These are phyloP conservation scores for Phoenicopterus ruber DNA, from an alignment of 2,113 vertebrate genomes.

Conservation along the genomic window DNA sequence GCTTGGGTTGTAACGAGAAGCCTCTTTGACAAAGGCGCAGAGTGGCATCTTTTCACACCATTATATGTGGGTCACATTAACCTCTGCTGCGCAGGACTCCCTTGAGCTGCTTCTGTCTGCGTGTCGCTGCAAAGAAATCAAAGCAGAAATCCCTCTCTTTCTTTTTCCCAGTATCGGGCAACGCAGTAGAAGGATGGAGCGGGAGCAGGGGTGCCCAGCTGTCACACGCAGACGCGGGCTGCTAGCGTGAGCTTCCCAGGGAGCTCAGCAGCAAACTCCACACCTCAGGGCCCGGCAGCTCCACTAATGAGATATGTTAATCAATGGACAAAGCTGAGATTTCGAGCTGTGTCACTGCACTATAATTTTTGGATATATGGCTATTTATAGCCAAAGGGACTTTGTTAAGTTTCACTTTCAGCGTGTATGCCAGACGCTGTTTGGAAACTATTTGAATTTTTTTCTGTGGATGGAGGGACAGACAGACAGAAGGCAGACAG, in stretches of 20 bases:
- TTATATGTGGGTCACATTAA: conserved; percentile 76
- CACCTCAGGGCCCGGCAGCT: background rate
- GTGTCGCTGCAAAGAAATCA: background rate
- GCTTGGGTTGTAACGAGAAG: conserved; percentile 54
- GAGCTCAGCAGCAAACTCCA: background rate
- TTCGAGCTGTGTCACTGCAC: background rate
- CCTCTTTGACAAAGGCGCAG: conserved; percentile 69
- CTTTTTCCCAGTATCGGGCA: background rate
- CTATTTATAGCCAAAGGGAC: background rate
- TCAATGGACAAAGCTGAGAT: background rate
- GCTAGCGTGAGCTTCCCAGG: background rate
- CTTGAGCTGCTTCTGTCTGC: conserved; percentile 25
- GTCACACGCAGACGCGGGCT: background rate
- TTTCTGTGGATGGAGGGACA: background rate
- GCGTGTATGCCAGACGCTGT: background rate
- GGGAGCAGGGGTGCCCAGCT: background rate
- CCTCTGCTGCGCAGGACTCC: conserved; percentile 66
- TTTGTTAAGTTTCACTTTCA: background rate
- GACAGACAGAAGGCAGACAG: background rate
- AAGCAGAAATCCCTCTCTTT: background rate
- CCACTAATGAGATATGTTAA: background rate
- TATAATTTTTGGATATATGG: background rate
- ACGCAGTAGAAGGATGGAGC: background rate
- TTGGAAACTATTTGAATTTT: background rate
- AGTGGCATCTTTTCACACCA: conserved; percentile 73